Conservation (phyloP, 1,140 invertebrate genomes). For the Thaumatotibia leucotreta region DNA sequence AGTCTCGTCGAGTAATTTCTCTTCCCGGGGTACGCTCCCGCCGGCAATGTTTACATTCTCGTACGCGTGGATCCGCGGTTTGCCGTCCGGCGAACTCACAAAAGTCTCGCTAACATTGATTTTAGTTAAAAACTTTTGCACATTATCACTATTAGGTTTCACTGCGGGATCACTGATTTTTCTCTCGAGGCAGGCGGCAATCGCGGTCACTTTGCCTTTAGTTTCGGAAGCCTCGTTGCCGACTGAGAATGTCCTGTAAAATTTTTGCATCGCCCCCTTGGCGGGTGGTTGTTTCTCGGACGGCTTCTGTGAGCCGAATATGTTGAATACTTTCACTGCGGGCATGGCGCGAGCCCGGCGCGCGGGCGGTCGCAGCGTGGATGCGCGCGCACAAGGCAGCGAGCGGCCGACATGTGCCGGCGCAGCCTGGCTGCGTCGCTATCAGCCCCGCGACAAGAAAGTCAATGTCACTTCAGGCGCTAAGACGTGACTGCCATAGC, state of each 20-base stretch:
- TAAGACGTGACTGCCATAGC: constrained; percentile 36
- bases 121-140: constrained; percentile 57
- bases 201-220: constrained; percentile 66
- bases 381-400: constrained; percentile 65
- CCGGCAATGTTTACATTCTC: constrained; percentile 70
- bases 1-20: constrained; percentile 54
- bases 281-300: constrained; percentile 54
- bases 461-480: constrained; percentile 60
- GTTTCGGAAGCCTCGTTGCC: constrained; percentile 54
- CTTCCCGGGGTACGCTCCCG: constrained; percentile 26
- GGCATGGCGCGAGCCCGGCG: constrained; percentile 70
- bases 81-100: constrained; percentile 40
- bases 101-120: constrained; percentile 42
- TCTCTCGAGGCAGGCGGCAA: constrained; percentile 64
- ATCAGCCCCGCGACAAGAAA: constrained; percentile 55
- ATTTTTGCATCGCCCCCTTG: constrained; percentile 67
- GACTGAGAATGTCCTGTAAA: constrained; percentile 74
- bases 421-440: constrained; percentile 22
- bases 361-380: constrained; percentile 52
- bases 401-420: constrained; percentile 56
- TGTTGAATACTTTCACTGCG: constrained; percentile 73
- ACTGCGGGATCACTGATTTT: constrained; percentile 56
- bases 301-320: constrained; percentile 72
- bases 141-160: constrained; percentile 56
- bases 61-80: constrained; percentile 51